Evolutionary conservation across 2,888 invertebrate species (phyloP).

Genomic region (Amiota minor): DNA sequence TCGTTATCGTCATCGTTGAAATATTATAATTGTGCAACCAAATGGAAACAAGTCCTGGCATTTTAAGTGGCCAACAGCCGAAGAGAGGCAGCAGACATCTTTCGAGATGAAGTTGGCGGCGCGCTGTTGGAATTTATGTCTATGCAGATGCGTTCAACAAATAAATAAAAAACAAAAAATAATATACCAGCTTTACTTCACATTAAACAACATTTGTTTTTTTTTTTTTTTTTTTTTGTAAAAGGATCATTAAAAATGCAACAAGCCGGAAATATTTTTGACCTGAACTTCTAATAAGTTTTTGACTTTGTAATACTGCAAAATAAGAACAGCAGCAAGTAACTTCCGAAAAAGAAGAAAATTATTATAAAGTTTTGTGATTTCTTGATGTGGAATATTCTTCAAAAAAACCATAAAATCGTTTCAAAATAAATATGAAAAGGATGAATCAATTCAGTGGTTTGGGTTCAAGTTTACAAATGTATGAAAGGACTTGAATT

Average conservation of each 20-base stretch:
- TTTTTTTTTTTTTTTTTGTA: slow-evolving; percentile 35
- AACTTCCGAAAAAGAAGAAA: too few relatives aligned
- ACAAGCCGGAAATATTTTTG: slow-evolving; percentile 29
- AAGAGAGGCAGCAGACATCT: background rate
- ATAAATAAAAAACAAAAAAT: background rate
- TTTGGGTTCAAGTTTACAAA: too few relatives aligned
- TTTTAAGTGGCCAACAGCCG: slow-evolving; percentile 51
- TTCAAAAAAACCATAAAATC: too few relatives aligned
- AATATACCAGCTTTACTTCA: background rate
- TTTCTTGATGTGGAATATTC: too few relatives aligned
- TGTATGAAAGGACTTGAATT: too few relatives aligned
- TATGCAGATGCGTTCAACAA: background rate
- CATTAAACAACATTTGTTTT: slow-evolving; percentile 28
- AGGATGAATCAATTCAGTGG: too few relatives aligned
- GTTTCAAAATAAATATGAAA: too few relatives aligned
- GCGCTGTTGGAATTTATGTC: background rate
- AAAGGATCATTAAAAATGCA: slow-evolving; percentile 49
- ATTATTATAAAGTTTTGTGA: too few relatives aligned
- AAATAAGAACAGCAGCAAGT: background rate
- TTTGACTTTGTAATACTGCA: background rate
- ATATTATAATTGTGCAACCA: slow-evolving; percentile 67
- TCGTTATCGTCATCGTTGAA: slow-evolving; percentile 44
- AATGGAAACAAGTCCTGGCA: slow-evolving; percentile 66
- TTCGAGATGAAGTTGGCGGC: background rate
- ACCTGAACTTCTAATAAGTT: background rate